Conservation (phyloP, 2,113 vertebrate species). For the Sitta europaea region DNA sequence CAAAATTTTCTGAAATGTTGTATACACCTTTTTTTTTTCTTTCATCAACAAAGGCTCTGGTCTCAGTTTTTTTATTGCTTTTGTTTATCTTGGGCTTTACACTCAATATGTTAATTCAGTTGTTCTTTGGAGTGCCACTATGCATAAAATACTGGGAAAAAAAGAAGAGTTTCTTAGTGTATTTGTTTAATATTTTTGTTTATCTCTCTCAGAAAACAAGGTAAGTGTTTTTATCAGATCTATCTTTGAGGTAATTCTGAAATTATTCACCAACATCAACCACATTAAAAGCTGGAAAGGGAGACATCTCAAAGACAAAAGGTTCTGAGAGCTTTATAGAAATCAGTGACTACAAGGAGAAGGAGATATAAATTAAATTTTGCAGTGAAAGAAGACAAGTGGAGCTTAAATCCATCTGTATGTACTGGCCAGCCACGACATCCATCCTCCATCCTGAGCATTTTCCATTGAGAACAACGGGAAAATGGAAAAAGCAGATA, state of each 20-base stretch:
- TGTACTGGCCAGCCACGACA: neutral
- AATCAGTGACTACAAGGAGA: neutral
- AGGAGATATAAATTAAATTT: neutral
- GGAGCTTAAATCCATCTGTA: neutral
- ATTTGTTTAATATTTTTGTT: neutral
- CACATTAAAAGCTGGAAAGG: neutral
- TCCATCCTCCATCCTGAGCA: neutral
- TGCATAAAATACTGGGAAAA: neutral
- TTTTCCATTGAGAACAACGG: neutral
- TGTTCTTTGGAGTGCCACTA: neutral
- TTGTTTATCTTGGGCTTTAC: neutral
- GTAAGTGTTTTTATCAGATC: neutral
- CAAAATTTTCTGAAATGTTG: neutral
- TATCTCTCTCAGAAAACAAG: neutral
- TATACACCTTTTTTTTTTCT: neutral
- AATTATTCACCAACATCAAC: neutral
- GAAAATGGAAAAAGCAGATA: neutral
- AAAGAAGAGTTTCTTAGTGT: neutral
- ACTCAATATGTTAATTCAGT: neutral
- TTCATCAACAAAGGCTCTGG: neutral
- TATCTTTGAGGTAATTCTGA: neutral
- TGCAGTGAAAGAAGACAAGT: neutral
- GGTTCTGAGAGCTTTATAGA: neutral
- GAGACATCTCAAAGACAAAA: neutral
- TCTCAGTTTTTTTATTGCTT: neutral